phyloP scores from a whole-genome alignment of 2,113 vertebrate genomes.

The Sclerurus mexicanus region DNA sequence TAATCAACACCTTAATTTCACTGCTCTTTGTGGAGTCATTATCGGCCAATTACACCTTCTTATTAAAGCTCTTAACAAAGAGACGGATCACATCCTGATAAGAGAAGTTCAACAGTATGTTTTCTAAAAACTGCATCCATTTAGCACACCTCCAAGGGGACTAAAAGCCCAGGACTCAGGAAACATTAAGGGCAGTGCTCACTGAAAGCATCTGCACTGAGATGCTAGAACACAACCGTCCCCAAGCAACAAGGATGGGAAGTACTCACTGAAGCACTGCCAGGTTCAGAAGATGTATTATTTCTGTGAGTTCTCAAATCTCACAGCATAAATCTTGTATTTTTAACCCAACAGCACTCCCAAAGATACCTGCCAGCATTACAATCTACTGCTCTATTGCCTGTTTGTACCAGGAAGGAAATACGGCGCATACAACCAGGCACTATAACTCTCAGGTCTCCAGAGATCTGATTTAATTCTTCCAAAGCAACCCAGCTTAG shows the following conservation, averaged over 20 bases:
- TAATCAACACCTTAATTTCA: not conserved
- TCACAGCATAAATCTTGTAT: not conserved
- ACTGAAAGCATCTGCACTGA: not conserved
- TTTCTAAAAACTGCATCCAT: not conserved
- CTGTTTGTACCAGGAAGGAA: not conserved
- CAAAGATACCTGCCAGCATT: not conserved
- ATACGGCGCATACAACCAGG: not conserved
- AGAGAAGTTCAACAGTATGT: not conserved
- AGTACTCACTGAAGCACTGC: not conserved
- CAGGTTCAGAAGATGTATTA: not conserved
- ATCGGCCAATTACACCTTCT: not conserved
- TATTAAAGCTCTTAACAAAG: not conserved
- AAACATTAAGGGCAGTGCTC: not conserved
- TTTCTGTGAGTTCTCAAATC: not conserved
- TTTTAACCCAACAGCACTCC: not conserved
- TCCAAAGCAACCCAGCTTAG: not conserved
- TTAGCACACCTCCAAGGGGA: not conserved
- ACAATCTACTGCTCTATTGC: not conserved
- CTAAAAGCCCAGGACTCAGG: not conserved
- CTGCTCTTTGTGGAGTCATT: not conserved
- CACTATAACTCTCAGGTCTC: rapidly evolving
- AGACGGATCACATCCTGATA: not conserved
- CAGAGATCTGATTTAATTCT: not conserved
- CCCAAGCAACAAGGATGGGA: not conserved
- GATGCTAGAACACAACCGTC: not conserved